Evolutionary conservation across 64 coral and sea anemone genomes (phyloP).

Genomic region (Montipora efflorescens): DNA sequence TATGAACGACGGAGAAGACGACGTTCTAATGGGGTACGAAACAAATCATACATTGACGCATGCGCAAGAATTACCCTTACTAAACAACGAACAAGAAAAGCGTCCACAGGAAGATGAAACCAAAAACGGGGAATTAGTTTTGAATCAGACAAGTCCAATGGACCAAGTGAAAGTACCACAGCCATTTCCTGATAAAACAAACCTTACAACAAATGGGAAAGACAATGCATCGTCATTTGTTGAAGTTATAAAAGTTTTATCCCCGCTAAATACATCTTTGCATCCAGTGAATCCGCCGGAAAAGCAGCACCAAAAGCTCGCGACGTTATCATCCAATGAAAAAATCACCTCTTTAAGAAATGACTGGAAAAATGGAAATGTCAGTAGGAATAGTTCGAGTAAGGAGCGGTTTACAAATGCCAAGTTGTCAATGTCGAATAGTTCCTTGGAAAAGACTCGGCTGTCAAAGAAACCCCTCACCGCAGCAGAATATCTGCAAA

Average conservation of each 20-base stretch:
- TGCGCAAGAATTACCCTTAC: background rate
- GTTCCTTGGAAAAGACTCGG: background rate
- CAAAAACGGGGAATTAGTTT: background rate
- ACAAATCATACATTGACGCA: background rate
- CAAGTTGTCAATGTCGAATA: background rate
- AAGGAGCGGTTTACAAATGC: conserved; percentile 25
- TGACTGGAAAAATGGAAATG: background rate
- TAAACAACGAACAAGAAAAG: background rate
- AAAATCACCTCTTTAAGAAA: background rate
- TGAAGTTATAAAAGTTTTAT: background rate
- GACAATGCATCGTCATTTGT: background rate
- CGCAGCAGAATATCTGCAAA: conserved; percentile 38
- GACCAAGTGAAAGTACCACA: background rate
- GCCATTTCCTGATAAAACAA: background rate
- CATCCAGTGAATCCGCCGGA: background rate
- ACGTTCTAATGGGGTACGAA: background rate
- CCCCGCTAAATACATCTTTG: background rate
- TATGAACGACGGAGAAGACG: background rate
- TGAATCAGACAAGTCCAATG: background rate
- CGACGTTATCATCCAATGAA: background rate
- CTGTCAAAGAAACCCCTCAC: background rate
- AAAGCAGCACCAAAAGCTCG: background rate
- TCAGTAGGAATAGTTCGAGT: background rate
- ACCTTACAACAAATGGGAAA: background rate
- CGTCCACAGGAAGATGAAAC: background rate